Conservation (phyloP, 2,113 vertebrate species). For the Osmerus mordax region DNA sequence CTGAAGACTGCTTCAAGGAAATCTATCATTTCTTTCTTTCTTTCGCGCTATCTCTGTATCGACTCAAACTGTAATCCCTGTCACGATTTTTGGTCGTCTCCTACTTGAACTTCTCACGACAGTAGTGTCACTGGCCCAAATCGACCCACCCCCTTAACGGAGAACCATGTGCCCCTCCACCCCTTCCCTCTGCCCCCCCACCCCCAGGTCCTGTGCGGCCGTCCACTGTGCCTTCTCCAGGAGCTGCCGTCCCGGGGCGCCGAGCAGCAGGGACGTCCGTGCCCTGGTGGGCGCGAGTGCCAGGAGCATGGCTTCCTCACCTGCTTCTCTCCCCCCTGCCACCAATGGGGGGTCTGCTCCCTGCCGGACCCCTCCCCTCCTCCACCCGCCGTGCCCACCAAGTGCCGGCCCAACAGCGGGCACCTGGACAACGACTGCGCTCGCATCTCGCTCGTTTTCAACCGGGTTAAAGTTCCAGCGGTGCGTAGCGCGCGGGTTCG, state of each 20-base stretch:
- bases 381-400: slow-evolving; percentile 66
- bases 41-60: too few relatives aligned
- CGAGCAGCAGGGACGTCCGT: slow-evolving; percentile 51
- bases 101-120: not conserved
- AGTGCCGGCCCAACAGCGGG: slow-evolving; percentile 82
- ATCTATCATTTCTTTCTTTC: too few relatives aligned
- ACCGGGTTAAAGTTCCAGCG: slow-evolving; percentile 82
- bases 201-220: slow-evolving; percentile 87
- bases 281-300: slow-evolving; percentile 81
- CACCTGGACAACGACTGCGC: slow-evolving; percentile 91
- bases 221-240: slow-evolving; percentile 78
- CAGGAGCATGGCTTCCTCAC: slow-evolving; percentile 77
- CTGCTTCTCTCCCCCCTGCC: slow-evolving; percentile 88
- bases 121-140: too few relatives aligned
- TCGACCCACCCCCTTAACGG: not conserved
- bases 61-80: not conserved
- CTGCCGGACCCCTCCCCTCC: slow-evolving; percentile 62
- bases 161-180: not conserved
- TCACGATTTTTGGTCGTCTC: not conserved
- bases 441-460: slow-evolving; percentile 87
- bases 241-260: slow-evolving; percentile 36
- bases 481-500: slow-evolving; percentile 64
- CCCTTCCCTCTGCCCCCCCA: not conserved
- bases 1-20: not conserved
- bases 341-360: slow-evolving; percentile 85